Base-by-base conservation (phyloP, 2,888 invertebrate genomes). In the Mallateleia sp. region DNA sequence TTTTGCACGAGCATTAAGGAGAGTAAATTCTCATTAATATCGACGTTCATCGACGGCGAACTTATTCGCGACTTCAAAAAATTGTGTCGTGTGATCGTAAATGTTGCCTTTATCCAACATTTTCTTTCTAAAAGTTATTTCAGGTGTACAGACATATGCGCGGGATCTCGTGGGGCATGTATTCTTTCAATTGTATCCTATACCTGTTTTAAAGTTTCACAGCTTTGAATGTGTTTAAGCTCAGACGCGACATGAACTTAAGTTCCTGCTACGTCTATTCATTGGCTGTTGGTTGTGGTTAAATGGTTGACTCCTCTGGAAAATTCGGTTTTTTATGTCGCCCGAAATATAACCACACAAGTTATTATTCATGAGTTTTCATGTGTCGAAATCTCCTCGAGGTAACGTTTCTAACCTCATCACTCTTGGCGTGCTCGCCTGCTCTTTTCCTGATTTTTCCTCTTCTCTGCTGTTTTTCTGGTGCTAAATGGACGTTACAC, bases 341-440 rank as follows among this genome's bases (percentile, higher is more conserved):
- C 83, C 83, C 14, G 71, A 38, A n/a, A 85, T 85, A 42, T 84
- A 88, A 20, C 62, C 78, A 86, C 87, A 88, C 24, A 56, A n/a
- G 47, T 83, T 80, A 72, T 88, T 88, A 60, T 88, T 88, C 24
- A 67, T 88, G 11, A 88, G 71, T 22, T 79, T 78, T 80, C 85
- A 86, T 6, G 85, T 86, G 62, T 79, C 85, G 32, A 86, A 88
- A 62, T 88, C 83, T 0, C 85, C 77, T 45, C 15, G n/a, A n/a
- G n/a, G n/a, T n/a, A n/a, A n/a, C n/a, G n/a, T n/a, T n/a, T n/a
- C n/a, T n/a, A n/a, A n/a, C n/a, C n/a, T n/a, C n/a, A n/a, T n/a
- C n/a, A n/a, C n/a, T n/a, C n/a, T n/a, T n/a, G n/a, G n/a, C n/a
- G n/a, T n/a, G n/a, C n/a, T n/a, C n/a, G n/a, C n/a, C n/a, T n/a